Evolutionary conservation across 2,888 invertebrate species (phyloP).

Genomic region (Aleiodes leptofemur): DNA sequence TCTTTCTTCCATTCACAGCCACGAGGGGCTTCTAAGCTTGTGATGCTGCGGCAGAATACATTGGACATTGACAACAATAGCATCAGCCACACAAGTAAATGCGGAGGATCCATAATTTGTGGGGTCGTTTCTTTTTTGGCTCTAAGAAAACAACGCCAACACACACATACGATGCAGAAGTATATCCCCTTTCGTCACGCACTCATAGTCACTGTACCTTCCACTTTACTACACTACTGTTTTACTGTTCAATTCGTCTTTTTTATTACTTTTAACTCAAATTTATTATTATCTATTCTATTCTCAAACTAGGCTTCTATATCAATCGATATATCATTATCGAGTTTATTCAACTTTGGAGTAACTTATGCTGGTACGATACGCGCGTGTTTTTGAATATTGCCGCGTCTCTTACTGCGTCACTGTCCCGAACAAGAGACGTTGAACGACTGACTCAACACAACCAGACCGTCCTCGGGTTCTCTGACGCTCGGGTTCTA

Average conservation of each 20-base stretch:
- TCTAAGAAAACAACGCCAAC: constrained; percentile 18
- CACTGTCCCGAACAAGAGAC: constrained; percentile 52
- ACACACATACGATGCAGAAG: constrained; percentile 35
- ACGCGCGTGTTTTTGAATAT: background rate
- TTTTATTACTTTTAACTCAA: background rate
- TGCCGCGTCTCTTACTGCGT: background rate
- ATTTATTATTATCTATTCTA: background rate
- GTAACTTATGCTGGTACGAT: background rate
- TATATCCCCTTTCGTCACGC: constrained; percentile 65
- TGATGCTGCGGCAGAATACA: constrained; percentile 65
- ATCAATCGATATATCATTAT: background rate
- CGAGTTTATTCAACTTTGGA: background rate
- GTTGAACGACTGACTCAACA: constrained; percentile 65
- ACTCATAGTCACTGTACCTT: constrained; percentile 63
- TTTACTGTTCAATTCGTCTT: background rate
- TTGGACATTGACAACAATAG: constrained; percentile 11
- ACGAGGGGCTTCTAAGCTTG: constrained; percentile 79
- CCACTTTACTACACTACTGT: constrained; percentile 19
- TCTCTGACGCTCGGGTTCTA: constrained; percentile 60
- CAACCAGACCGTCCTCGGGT: constrained; percentile 14
- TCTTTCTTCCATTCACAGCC: constrained; percentile 84
- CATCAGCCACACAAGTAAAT: constrained; percentile 7
- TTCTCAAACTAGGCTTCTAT: background rate
- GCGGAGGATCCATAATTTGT: constrained; percentile 21
- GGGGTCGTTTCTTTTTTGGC: background rate